Evolutionary conservation across 2,888 invertebrate genomes (phyloP).

Genomic region (Latheticus oryzae): DNA sequence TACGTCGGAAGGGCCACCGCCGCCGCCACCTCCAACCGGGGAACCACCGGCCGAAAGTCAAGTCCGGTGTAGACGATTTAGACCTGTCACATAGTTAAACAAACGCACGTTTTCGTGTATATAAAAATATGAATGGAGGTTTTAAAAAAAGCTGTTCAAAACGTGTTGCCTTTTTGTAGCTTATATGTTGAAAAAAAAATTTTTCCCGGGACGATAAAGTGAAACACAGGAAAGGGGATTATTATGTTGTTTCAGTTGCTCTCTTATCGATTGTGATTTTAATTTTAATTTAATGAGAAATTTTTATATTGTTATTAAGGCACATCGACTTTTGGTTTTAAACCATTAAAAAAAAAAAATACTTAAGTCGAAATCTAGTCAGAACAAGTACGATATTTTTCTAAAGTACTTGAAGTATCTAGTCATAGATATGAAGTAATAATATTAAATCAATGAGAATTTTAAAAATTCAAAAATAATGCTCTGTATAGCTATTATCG

Average conservation of each 20-base stretch:
- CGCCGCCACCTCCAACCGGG: conserved; percentile 60
- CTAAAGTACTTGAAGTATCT: conserved; percentile 55
- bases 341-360: conserved; percentile 18
- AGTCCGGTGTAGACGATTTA: conserved; percentile 62
- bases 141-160: conserved; percentile 27
- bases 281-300: conserved; percentile 18
- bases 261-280: conserved; percentile 38
- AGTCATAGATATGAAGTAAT: conserved; percentile 53
- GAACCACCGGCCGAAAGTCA: conserved; percentile 63
- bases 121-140: conserved; percentile 27
- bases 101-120: conserved; percentile 34
- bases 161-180: conserved; percentile 42
- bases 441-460: conserved; percentile 45
- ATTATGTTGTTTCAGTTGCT: conserved; percentile 23
- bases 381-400: conserved; percentile 52
- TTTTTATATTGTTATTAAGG: conserved; percentile 35
- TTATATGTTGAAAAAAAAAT: conserved; percentile 32
- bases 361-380: conserved; percentile 51
- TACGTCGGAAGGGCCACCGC: conserved; percentile 60
- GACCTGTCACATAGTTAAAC: conserved; percentile 63
- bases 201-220: conserved; percentile 1
- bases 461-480: conserved; percentile 45
- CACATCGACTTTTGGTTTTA: conserved; percentile 8
- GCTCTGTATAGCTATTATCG: conserved; percentile 51
- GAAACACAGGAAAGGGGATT: conserved; percentile 2